phyloP scores from a whole-genome alignment of 1,140 invertebrate genomes.

The Cephus cinctus region DNA sequence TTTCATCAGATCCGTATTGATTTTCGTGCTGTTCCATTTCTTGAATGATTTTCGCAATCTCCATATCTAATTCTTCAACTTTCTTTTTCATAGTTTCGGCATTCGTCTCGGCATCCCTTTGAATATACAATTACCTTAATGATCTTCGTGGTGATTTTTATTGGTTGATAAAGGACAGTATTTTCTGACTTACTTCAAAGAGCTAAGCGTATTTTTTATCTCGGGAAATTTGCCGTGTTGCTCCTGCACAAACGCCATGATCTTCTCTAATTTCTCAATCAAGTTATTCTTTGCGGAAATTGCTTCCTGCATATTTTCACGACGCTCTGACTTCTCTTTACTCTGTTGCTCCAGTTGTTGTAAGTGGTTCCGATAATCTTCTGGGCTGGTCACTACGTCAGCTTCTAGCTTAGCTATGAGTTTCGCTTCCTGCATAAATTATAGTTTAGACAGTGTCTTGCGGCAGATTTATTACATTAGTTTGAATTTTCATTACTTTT shows the following conservation, averaged over 20 bases:
- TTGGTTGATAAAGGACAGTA: slow-evolving; percentile 1
- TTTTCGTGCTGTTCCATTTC: slow-evolving; percentile 18
- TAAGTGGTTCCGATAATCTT: slow-evolving; percentile 23
- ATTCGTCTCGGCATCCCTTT: slow-evolving; percentile 17
- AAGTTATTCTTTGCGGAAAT: slow-evolving; percentile 30
- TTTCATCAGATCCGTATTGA: slow-evolving; percentile 11
- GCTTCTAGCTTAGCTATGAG: slow-evolving; percentile 26
- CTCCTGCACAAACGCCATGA: slow-evolving; percentile 22
- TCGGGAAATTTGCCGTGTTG: slow-evolving; percentile 22
- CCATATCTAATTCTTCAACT: slow-evolving; percentile 1
- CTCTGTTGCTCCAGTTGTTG: slow-evolving; percentile 24
- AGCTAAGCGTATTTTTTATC: slow-evolving; percentile 12
- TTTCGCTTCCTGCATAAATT: slow-evolving; percentile 25
- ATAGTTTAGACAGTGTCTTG: too few species aligned
- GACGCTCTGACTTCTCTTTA: slow-evolving; percentile 23
- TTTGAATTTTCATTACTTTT: slow-evolving; percentile 13
- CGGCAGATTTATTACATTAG: not conserved
- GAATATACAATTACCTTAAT: slow-evolving; percentile 15
- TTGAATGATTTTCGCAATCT: too few species aligned
- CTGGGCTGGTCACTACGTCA: slow-evolving; percentile 34
- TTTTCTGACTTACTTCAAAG: slow-evolving; percentile 19
- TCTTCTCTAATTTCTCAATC: slow-evolving; percentile 27
- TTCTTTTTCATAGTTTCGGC: slow-evolving; percentile 11
- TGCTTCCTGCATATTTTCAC: slow-evolving; percentile 19
- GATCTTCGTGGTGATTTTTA: slow-evolving; percentile 1